Percentiles rank a stretch among this genome's conserved stretches.
Conservation (phyloP, 2,113 vertebrate genomes). For the Hydropotes inermis region DNA sequence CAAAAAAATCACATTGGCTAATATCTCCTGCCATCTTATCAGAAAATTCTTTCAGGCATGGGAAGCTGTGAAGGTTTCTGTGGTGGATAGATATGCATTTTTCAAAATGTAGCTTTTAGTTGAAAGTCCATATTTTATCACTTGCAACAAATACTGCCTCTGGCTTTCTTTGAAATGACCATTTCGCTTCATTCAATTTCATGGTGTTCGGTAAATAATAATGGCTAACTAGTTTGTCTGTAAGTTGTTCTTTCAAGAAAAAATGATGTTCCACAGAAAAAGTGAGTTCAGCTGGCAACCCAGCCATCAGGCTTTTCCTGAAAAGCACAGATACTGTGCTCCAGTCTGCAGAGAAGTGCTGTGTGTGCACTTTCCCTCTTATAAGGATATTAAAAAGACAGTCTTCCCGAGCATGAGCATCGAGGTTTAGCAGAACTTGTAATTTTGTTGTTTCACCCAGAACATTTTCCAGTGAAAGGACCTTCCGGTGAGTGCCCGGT, state of each 20-base stretch:
- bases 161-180: background rate
- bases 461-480: background rate
- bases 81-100: background rate
- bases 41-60: background rate
- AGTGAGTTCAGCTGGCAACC: too few species aligned
- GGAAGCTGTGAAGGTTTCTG: background rate
- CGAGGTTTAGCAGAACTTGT: too few species aligned
- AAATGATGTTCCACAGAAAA: background rate
- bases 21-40: too few species aligned
- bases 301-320: accelerated
- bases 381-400: background rate
- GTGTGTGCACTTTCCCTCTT: accelerated
- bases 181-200: accelerated
- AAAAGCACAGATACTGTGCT: background rate
- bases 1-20: background rate
- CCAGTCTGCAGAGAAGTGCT: background rate
- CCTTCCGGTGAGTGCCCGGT: accelerated
- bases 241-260: background rate
- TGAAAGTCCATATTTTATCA: background rate
- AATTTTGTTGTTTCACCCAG: background rate
- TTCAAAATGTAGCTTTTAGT: background rate
- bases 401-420: accelerated
- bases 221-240: background rate
- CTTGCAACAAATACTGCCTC: accelerated
- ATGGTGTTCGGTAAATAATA: too few species aligned